These are phyloP conservation scores for Dryoscopus gambensis DNA, from an alignment of 2,113 vertebrate species.

Conservation along the genomic window DNA sequence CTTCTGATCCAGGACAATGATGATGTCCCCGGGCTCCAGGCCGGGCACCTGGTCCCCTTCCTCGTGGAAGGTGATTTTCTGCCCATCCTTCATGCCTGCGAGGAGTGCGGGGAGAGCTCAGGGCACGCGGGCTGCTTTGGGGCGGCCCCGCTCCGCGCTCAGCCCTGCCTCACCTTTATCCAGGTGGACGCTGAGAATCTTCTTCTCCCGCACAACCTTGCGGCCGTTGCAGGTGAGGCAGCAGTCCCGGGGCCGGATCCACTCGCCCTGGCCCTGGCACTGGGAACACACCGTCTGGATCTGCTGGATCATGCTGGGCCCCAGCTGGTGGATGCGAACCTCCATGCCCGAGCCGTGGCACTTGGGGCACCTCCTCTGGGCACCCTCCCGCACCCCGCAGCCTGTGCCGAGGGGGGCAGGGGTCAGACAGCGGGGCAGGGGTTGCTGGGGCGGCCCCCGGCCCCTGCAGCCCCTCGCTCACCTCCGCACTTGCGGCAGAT, in stretches of 20 bases:
- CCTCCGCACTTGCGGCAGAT: constrained; percentile 67
- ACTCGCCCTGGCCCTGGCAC: constrained; percentile 68
- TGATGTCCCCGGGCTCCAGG: constrained; percentile 62
- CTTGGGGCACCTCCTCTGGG: constrained; percentile 78
- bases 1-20: constrained; percentile 67
- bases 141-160: rapidly evolving
- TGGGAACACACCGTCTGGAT: constrained; percentile 64
- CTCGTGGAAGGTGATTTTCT: constrained; percentile 69
- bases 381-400: constrained; percentile 82
- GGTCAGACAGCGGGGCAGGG: rapidly evolving
- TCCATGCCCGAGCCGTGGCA: constrained; percentile 85
- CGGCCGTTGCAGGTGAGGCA: constrained; percentile 67
- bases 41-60: constrained; percentile 67
- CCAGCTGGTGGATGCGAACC: constrained; percentile 53
- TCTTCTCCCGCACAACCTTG: constrained; percentile 67
- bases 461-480: neutral
- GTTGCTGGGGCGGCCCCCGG: rapidly evolving
- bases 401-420: constrained; percentile 45
- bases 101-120: rapidly evolving
- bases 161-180: constrained; percentile 31
- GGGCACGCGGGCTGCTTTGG: rapidly evolving
- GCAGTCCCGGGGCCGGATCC: constrained; percentile 54
- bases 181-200: constrained; percentile 63
- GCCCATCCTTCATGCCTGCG: constrained; percentile 63
- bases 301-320: constrained; percentile 66